Conservation (phyloP, 2,888 invertebrate species). For the Drosophila robusta region DNA sequence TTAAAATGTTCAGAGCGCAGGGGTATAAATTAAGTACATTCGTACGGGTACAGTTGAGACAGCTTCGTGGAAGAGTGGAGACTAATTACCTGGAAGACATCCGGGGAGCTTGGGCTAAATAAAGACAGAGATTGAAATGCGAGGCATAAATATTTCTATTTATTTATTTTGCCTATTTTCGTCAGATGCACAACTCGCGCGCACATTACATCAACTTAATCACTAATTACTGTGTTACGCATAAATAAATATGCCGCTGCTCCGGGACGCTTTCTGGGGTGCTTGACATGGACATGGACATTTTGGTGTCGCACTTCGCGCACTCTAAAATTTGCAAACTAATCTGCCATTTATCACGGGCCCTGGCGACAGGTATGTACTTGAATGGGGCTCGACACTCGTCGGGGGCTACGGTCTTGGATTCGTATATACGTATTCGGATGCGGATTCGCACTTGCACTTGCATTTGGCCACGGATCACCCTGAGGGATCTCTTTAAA, state of each 20-base stretch:
- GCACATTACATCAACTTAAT: slow-evolving; percentile 70
- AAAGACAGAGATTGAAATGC: slow-evolving; percentile 21
- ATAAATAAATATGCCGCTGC: slow-evolving; percentile 48
- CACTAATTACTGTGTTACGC: slow-evolving; percentile 76
- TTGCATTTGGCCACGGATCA: slow-evolving; percentile 49
- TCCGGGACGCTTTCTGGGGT: slow-evolving; percentile 41
- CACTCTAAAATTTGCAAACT: slow-evolving; percentile 78
- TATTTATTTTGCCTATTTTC: slow-evolving; percentile 30
- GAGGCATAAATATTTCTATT: slow-evolving; percentile 1
- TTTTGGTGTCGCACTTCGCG: slow-evolving; percentile 60
- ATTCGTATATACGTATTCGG: not conserved
- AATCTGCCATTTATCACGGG: slow-evolving; percentile 82
- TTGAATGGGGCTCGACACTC: slow-evolving; percentile 28
- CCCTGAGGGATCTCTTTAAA: slow-evolving; percentile 73
- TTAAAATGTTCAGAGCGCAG: not conserved
- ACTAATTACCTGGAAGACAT: slow-evolving; percentile 59
- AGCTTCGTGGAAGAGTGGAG: slow-evolving; percentile 41
- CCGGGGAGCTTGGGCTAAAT: slow-evolving; percentile 38
- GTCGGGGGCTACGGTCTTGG: slow-evolving; percentile 3
- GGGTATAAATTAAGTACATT: slow-evolving; percentile 18
- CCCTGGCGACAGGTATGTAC: slow-evolving; percentile 76
- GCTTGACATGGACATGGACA: slow-evolving; percentile 41
- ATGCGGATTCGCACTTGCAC: slow-evolving; percentile 36
- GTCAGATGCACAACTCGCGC: slow-evolving; percentile 2
- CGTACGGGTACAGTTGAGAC: not conserved